Base-by-base conservation (phyloP, 2,113 vertebrate genomes). In the Conger conger region DNA sequence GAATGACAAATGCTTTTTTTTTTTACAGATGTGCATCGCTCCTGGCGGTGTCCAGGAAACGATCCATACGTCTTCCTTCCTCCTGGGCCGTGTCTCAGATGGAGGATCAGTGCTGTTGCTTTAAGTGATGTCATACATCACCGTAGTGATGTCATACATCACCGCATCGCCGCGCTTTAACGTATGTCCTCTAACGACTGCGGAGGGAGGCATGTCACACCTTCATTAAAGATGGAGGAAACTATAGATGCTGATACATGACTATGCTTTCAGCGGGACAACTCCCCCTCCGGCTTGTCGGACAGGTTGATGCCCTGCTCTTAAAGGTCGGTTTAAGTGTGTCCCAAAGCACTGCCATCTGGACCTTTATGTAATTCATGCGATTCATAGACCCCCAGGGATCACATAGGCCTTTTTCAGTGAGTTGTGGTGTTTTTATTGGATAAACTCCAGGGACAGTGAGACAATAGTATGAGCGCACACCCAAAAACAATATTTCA, bases 171-270 rank as follows among this genome's bases (percentile, higher is more conserved):
- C n/a, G 3, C n/a, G 57, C 53, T 50, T n/a, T 77, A 80, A 82
- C 73, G 79, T 50, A 20, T n/a, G 80, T 68, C 20, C 53, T 20
- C 60, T 63, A 81, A 76, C 53, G 23, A 76, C 79, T 27, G 20
- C 37, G 30, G 78, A 79, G 13, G 80, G 16, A 53, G 54, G 5
- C 30, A n/a, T 63, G n/a, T 20, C 36, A 63, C 53, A 63, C 60
- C 18, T 83, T 42, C 82, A 73, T 83, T 76, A 45, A 76, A 83
- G 73, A 68, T 68, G 45, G 73, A 84, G 76, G 76, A 45, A n/a
- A 18, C 57, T 33, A 76, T 54, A 38, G n/a, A 35, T 53, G 35
- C 42, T 36, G 42, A 36, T 20, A 73, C 68, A 73, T 33, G 68
- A 37, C 15, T 73, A 33, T 76, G 37, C 42, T 76, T 84, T 53